phyloP scores from a whole-genome alignment of 2,113 vertebrate species.

The Phoenicopterus ruber region DNA sequence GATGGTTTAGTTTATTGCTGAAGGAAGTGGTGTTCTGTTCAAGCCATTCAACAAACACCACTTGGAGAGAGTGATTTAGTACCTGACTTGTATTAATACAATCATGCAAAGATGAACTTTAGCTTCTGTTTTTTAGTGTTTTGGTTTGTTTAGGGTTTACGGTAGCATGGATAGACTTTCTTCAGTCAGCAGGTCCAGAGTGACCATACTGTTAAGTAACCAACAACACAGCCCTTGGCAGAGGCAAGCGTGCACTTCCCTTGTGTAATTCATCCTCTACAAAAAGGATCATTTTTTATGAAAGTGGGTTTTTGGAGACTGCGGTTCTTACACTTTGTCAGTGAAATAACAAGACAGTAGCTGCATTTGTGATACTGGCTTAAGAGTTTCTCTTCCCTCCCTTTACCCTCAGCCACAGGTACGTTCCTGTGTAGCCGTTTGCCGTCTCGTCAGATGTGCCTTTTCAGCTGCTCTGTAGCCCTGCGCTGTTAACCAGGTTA shows the following conservation, averaged over 20 bases:
- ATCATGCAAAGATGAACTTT: background rate
- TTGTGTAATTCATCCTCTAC: background rate
- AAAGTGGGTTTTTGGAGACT: background rate
- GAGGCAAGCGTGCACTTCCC: background rate
- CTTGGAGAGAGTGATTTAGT: background rate
- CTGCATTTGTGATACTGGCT: background rate
- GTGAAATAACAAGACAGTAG: background rate
- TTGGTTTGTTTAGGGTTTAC: background rate
- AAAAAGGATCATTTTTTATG: background rate
- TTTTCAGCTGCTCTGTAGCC: background rate
- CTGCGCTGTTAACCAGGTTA: background rate
- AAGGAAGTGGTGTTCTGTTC: background rate
- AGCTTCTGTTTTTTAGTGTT: background rate
- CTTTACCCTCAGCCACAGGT: background rate
- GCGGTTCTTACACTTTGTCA: background rate
- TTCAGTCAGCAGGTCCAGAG: background rate
- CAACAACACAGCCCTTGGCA: background rate
- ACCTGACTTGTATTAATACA: background rate
- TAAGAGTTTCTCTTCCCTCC: background rate
- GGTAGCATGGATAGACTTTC: background rate
- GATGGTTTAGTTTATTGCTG: background rate
- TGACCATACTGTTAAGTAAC: background rate
- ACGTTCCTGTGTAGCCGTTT: rapidly evolving
- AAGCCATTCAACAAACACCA: background rate
- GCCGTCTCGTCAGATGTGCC: rapidly evolving